A percentile compares a stretch with the other conserved stretches of the same genome.
Evolutionary conservation across 1,140 invertebrate species (phyloP).

Genomic region (Drosophila cardini): DNA sequence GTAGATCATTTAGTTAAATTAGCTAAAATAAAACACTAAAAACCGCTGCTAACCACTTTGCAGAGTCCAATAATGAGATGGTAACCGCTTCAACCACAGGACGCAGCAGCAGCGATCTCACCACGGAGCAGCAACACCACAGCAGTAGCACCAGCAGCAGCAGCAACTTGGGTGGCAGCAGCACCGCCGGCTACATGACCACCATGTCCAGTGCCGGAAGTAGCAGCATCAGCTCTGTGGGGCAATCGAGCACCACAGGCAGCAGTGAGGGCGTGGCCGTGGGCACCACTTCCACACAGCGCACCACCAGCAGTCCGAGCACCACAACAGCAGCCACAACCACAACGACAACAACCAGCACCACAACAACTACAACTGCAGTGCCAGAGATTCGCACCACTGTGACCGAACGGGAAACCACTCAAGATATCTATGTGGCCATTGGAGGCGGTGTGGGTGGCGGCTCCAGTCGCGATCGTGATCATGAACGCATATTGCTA

Average conservation of each 20-base stretch:
- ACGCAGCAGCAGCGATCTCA: slow-evolving; percentile 67
- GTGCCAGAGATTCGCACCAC: slow-evolving; percentile 69
- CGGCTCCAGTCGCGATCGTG: slow-evolving; percentile 41
- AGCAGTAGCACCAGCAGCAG: slow-evolving; percentile 41
- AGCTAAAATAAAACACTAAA: slow-evolving; percentile 52
- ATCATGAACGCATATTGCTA: slow-evolving; percentile 69
- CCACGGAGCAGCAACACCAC: slow-evolving; percentile 73
- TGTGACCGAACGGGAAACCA: slow-evolving; percentile 73
- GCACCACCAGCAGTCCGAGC: slow-evolving; percentile 53
- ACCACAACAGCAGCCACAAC: slow-evolving; percentile 53
- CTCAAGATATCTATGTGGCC: slow-evolving; percentile 61
- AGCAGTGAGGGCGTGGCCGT: not conserved
- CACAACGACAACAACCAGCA: slow-evolving; percentile 59
- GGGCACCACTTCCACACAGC: slow-evolving; percentile 57
- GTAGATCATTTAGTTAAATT: not conserved
- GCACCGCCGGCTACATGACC: slow-evolving; percentile 61
- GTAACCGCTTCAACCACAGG: slow-evolving; percentile 74
- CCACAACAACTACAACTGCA: slow-evolving; percentile 64
- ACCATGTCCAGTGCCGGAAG: slow-evolving; percentile 57
- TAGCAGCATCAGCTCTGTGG: slow-evolving; percentile 24
- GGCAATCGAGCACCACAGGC: slow-evolving; percentile 56
- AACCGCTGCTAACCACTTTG: slow-evolving; percentile 60
- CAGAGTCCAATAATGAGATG: slow-evolving; percentile 76
- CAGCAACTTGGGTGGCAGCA: slow-evolving; percentile 46
- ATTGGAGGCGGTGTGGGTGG: slow-evolving; percentile 52